Evolutionary conservation across 2,888 invertebrate species (phyloP).

Genomic region (Agrochola lota): DNA sequence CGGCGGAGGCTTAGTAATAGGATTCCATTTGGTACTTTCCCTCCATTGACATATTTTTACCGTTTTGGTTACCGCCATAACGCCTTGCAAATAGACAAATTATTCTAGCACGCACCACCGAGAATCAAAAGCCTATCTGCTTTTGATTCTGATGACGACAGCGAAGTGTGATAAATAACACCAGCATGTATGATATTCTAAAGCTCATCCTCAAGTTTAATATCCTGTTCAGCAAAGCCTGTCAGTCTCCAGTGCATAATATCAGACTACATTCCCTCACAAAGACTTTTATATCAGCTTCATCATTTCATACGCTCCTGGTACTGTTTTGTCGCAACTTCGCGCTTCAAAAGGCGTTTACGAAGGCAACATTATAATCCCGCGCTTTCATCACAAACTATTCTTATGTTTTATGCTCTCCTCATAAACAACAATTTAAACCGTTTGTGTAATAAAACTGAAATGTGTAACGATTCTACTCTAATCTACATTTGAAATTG

Average conservation of each 20-base stretch:
- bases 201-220: conserved; percentile 45
- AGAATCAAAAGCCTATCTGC: background rate
- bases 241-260: conserved; percentile 49
- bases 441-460: conserved; percentile 41
- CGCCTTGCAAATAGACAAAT: background rate
- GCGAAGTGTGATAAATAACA: background rate
- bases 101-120: background rate
- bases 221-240: conserved; percentile 39
- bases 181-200: conserved; percentile 23
- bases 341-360: conserved; percentile 53
- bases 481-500: conserved; percentile 39
- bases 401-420: conserved; percentile 42
- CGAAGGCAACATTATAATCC: conserved; percentile 52
- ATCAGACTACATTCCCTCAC: conserved; percentile 39
- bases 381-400: conserved; percentile 58
- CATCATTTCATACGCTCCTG: conserved; percentile 50
- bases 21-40: background rate
- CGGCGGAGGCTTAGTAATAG: too few species aligned
- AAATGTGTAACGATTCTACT: conserved; percentile 15
- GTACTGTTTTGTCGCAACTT: conserved; percentile 50
- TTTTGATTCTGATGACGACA: background rate
- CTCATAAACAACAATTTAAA: conserved; percentile 53
- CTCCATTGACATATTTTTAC: background rate
- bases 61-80: background rate
- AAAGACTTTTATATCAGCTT: conserved; percentile 62